Conservation (phyloP, 2,113 vertebrate species). For the human (Homo sapiens) region DNA sequence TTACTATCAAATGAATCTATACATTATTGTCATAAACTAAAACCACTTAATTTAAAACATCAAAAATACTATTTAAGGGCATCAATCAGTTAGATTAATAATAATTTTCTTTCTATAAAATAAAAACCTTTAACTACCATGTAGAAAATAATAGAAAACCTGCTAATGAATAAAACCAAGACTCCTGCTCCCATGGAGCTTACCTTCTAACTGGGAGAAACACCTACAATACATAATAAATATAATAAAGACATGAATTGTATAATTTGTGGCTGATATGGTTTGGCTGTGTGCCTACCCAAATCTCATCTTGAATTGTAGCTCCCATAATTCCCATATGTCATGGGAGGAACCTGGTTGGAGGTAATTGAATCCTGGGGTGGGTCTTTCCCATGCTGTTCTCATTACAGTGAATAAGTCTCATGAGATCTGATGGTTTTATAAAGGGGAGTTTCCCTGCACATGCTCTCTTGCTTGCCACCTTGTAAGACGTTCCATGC, state of each 20-base stretch:
- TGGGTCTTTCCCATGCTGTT: no score
- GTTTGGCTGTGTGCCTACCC: no score
- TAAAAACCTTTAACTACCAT: not conserved
- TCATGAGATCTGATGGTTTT: no score
- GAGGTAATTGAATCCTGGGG: no score
- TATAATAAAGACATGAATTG: not conserved
- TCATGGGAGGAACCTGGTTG: no score
- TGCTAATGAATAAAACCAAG: not conserved
- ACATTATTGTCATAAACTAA: not conserved
- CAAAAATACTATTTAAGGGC: not conserved
- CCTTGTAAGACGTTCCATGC: no score
- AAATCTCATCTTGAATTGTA: no score
- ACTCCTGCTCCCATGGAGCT: not conserved
- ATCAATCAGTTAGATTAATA: not conserved
- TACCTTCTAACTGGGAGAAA: not conserved
- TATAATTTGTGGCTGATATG: not conserved
- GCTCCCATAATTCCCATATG: no score
- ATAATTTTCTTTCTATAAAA: not conserved
- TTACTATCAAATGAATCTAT: not conserved
- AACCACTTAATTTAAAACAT: slow-evolving; percentile 7
- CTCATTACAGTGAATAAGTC: no score
- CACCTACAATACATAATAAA: not conserved
- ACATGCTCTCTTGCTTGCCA: no score
- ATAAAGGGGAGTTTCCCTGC: no score
- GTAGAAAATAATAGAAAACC: no score